Conservation (phyloP, 35 echinoderm and acorn worm species). For the Eucidaris tribuloides region DNA sequence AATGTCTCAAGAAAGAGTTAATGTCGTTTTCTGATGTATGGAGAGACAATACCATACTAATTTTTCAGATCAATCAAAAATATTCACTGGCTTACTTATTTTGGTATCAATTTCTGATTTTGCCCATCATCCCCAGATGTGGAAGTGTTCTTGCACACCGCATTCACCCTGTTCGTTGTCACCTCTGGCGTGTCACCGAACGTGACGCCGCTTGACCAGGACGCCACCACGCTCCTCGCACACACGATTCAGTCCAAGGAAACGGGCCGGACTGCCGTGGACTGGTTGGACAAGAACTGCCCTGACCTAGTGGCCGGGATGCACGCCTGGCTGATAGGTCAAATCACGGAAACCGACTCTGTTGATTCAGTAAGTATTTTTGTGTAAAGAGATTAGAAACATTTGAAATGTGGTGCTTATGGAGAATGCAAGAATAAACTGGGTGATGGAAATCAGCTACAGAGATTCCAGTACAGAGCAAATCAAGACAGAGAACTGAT, state of each 20-base stretch:
- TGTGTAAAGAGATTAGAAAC: neutral
- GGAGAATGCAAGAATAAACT: too few relatives aligned
- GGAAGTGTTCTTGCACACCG: neutral
- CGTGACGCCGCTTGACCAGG: neutral
- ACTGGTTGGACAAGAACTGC: conserved; percentile 68
- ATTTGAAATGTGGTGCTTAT: neutral
- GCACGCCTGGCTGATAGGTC: conserved; percentile 52
- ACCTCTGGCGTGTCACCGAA: neutral
- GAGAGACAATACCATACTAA: too few relatives aligned
- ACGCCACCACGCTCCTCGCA: neutral
- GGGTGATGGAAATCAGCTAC: neutral
- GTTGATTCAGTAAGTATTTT: conserved; percentile 2
- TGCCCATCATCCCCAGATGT: conserved; percentile 1
- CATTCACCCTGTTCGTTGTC: conserved; percentile 15
- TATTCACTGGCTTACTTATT: too few relatives aligned
- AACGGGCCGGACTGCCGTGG: neutral
- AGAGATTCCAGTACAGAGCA: neutral
- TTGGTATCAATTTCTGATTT: too few relatives aligned
- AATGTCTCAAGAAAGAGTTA: too few relatives aligned
- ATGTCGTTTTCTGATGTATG: too few relatives aligned
- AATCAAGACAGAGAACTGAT: too few relatives aligned
- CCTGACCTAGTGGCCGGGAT: conserved; percentile 57
- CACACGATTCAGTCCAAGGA: conserved; percentile 17
- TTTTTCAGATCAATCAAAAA: too few relatives aligned
- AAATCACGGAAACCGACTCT: neutral